Conservation (phyloP, 2,113 vertebrate genomes). For the Channa maculata region DNA sequence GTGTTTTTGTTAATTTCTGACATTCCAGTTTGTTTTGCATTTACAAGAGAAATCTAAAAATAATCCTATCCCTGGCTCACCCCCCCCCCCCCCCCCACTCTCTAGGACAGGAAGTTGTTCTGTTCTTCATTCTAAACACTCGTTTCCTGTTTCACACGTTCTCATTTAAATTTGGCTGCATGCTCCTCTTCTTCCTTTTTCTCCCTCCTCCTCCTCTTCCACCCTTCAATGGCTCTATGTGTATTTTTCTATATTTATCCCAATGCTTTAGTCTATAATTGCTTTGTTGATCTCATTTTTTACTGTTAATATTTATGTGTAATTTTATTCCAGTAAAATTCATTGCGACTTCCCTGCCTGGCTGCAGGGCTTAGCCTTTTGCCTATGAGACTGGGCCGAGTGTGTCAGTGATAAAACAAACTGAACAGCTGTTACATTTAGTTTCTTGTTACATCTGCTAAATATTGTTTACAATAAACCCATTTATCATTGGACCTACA, state of each 20-base stretch:
- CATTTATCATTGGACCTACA: neutral
- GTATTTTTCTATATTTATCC: no score
- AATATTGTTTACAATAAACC: neutral
- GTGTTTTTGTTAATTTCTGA: slow-evolving; percentile 35
- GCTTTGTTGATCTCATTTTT: neutral
- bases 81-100: neutral
- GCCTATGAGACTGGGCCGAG: neutral
- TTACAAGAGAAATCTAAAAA: slow-evolving; percentile 58
- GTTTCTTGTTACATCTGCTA: neutral
- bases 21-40: slow-evolving; percentile 59
- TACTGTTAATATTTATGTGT: neutral
- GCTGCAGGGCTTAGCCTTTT: neutral
- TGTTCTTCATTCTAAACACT: slow-evolving; percentile 82
- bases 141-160: slow-evolving; percentile 83
- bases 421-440: neutral
- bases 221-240: no score
- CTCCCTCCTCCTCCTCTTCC: no score
- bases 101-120: slow-evolving; percentile 82
- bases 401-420: neutral
- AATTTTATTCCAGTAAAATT: neutral
- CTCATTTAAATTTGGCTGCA: slow-evolving; percentile 36
- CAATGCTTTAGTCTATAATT: no score
- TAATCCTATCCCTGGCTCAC: slow-evolving; percentile 17
- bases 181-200: slow-evolving; percentile 3
- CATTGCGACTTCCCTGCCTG: neutral